phyloP scores from a whole-genome alignment of 2,888 invertebrate species.

The Schrankia costaestrigalis region DNA sequence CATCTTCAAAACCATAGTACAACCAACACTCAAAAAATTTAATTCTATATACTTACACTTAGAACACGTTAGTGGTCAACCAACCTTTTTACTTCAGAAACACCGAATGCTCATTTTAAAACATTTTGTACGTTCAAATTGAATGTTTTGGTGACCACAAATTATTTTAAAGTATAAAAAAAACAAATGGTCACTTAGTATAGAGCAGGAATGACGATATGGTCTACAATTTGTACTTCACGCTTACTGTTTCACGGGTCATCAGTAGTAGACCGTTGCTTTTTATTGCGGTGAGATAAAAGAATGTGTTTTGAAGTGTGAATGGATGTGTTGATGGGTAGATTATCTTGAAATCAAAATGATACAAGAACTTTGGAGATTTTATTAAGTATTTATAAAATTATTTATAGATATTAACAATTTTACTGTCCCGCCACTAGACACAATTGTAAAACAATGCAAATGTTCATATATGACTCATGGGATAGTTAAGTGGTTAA shows the following conservation, averaged over 20 bases:
- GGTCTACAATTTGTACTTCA: slow-evolving; percentile 60
- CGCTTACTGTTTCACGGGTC: slow-evolving; percentile 43
- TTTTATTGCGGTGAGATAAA: slow-evolving; percentile 22
- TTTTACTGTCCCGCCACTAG: no score
- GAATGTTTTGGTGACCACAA: slow-evolving; percentile 36
- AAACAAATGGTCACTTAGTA: slow-evolving; percentile 39
- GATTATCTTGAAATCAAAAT: no score
- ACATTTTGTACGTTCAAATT: slow-evolving; percentile 23
- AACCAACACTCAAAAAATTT: no score
- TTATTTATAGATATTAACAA: no score
- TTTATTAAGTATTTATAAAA: no score
- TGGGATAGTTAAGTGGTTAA: no score
- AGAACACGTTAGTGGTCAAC: slow-evolving; percentile 5
- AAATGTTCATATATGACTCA: no score
- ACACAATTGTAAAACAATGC: no score
- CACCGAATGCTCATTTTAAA: slow-evolving; percentile 15
- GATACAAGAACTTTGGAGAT: no score
- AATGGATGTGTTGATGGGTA: neutral
- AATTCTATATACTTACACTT: no score
- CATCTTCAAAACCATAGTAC: no score
- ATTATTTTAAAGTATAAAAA: slow-evolving; percentile 26
- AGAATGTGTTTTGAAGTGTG: slow-evolving; percentile 9
- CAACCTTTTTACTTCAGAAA: slow-evolving; percentile 10
- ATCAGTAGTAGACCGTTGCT: slow-evolving; percentile 37
- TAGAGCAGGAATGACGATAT: slow-evolving; percentile 52